Conservation (phyloP, 2,888 invertebrate species). For the Pollenia griseotomentosa region DNA sequence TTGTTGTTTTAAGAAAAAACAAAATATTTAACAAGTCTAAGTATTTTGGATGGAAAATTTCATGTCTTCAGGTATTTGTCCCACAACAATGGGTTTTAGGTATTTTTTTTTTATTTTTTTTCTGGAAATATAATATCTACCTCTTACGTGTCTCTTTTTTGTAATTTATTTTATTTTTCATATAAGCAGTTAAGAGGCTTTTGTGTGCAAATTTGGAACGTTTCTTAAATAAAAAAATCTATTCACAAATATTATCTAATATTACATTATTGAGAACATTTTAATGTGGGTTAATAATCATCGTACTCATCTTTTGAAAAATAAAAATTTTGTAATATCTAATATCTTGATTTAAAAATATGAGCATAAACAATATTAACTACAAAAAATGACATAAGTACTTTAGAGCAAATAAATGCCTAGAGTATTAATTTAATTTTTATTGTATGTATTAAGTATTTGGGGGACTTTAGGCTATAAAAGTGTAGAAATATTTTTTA, state of each 20-base stretch:
- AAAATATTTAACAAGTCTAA: not conserved
- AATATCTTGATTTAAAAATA: not conserved
- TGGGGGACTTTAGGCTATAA: not conserved
- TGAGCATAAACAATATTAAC: not conserved
- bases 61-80: slow-evolving; percentile 24
- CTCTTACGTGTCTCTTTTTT: too few relatives aligned
- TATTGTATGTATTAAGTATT: not conserved
- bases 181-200: slow-evolving; percentile 45
- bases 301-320: not conserved
- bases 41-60: slow-evolving; percentile 21
- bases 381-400: not conserved
- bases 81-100: slow-evolving; percentile 33
- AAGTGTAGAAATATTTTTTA: not conserved
- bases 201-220: slow-evolving; percentile 51
- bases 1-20: slow-evolving; percentile 22
- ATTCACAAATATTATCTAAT: slow-evolving; percentile 46
- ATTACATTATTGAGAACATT: slow-evolving; percentile 27
- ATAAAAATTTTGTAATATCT: not conserved
- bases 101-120: not conserved
- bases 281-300: slow-evolving; percentile 49
- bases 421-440: not conserved
- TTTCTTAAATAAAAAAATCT: slow-evolving; percentile 17
- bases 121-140: not conserved
- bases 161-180: too few relatives aligned
- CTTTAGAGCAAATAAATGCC: not conserved